phyloP scores from a whole-genome alignment of 2,113 vertebrate species.

The Oenanthe melanoleuca region DNA sequence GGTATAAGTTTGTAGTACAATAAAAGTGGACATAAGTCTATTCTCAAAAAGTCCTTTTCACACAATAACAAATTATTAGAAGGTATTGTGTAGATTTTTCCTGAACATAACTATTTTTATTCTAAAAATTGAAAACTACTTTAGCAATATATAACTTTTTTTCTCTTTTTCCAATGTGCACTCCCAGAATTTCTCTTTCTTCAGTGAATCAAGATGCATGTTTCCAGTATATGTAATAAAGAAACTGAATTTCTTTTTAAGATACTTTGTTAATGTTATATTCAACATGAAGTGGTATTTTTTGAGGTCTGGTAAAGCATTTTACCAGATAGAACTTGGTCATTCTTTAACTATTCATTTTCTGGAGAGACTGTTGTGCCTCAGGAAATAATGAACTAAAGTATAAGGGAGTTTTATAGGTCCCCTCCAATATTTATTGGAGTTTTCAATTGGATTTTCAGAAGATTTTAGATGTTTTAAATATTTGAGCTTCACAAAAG shows the following conservation, averaged over 20 bases:
- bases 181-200: neutral
- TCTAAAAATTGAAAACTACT: neutral
- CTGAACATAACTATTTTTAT: neutral
- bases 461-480: neutral
- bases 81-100: neutral
- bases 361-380: neutral
- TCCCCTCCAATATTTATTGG: neutral
- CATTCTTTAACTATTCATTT: neutral
- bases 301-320: neutral
- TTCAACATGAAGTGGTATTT: neutral
- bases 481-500: neutral
- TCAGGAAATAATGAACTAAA: neutral
- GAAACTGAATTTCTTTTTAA: neutral
- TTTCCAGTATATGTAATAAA: neutral
- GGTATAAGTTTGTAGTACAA: neutral
- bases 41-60: constrained; percentile 5
- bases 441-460: neutral
- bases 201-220: neutral
- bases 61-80: neutral
- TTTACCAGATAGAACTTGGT: neutral
- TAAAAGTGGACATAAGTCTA: neutral
- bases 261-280: neutral
- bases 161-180: neutral
- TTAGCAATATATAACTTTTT: neutral
- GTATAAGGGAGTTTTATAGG: neutral